phyloP scores from a whole-genome alignment of 2,888 invertebrate genomes.

The Oxystoma pomonae region DNA sequence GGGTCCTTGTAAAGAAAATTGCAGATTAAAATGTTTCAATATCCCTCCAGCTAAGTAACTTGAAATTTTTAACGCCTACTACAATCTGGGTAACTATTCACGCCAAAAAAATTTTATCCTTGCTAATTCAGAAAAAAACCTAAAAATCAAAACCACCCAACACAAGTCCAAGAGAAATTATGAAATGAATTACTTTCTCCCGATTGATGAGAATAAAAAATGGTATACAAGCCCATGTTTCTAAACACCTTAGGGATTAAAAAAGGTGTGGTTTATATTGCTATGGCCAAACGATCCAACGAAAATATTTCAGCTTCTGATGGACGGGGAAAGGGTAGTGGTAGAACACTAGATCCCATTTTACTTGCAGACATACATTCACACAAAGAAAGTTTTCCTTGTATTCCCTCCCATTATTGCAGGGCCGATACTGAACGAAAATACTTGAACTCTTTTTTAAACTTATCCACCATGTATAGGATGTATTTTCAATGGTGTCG shows the following conservation, averaged over 20 bases:
- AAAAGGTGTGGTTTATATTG: constrained; percentile 17
- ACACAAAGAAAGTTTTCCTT: constrained; percentile 19
- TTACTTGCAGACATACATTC: constrained; percentile 1
- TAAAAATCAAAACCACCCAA: background rate
- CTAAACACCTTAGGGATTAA: constrained; percentile 13
- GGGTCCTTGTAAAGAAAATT: constrained; percentile 2
- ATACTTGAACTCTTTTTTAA: constrained; percentile 7
- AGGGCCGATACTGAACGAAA: constrained; percentile 8
- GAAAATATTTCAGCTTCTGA: constrained; percentile 15
- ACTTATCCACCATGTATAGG: background rate
- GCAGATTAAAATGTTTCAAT: background rate
- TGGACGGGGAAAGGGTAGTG: constrained; percentile 7
- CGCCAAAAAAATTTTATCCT: background rate
- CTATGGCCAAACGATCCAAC: constrained; percentile 8
- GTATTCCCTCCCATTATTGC: constrained; percentile 15
- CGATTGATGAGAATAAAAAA: background rate
- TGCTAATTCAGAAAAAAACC: background rate
- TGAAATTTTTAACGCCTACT: background rate
- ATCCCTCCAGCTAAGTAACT: background rate
- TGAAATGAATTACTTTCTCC: background rate
- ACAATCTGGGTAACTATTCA: background rate
- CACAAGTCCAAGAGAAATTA: background rate
- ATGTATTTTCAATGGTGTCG: background rate
- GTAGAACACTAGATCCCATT: background rate
- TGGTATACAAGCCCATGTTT: constrained; percentile 14